Evolutionary conservation across 2,113 vertebrate species (phyloP).

Genomic region (Grus americana): DNA sequence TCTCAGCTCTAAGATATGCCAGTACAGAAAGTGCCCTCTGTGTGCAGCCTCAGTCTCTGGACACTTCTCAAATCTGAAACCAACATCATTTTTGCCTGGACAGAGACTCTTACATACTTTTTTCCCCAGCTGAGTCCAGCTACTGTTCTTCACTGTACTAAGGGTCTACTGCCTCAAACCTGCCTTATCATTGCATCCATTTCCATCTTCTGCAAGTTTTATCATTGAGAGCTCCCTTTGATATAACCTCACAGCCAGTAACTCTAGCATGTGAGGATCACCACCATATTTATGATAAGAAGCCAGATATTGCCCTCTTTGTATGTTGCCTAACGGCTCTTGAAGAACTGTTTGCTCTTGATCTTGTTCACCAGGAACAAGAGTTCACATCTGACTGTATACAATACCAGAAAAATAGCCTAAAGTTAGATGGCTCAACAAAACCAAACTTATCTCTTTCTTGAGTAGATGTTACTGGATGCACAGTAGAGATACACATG

Average conservation of each 20-base stretch:
- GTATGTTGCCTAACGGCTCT: background rate
- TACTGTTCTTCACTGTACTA: background rate
- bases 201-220: background rate
- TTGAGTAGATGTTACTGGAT: background rate
- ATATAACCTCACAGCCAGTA: background rate
- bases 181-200: background rate
- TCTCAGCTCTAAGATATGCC: background rate
- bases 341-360: background rate
- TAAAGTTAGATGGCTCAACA: background rate
- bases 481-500: background rate
- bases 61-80: background rate
- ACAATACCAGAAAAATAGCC: background rate
- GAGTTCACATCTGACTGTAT: background rate
- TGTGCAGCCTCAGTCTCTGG: background rate
- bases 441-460: background rate
- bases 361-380: background rate
- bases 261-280: background rate
- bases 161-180: background rate
- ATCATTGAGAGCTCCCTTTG: background rate
- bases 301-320: background rate
- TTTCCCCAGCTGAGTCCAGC: background rate
- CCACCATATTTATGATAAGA: background rate
- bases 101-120: background rate
- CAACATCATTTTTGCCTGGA: background rate
- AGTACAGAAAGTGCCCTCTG: background rate